Base-by-base conservation (phyloP, 2,888 invertebrate species). In the Agrotis segetum region DNA sequence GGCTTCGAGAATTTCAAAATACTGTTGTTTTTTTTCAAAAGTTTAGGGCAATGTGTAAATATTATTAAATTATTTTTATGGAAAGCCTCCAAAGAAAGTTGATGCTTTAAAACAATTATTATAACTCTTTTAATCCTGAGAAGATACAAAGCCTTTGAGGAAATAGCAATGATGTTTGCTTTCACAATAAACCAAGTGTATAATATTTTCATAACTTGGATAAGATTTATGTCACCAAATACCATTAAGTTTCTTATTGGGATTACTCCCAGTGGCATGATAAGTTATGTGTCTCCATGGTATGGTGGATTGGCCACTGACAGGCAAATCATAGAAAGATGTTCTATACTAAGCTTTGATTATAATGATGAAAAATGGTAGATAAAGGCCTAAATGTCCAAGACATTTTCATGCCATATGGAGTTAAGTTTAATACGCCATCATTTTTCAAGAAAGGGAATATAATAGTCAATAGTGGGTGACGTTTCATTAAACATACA, bases 161-260 rank as follows among this genome's bases (percentile, higher is more conserved):
- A 47, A 47, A 47, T 47, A 47, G 50, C 17, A 47, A 47, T 47
- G 47, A 47, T 47, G 47, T 47, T 47, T 47, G 47, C 47, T 47
- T 17, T 47, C 47, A 17, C 47, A 47, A 47, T 47, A 17, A 17
- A 47, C 6, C 17, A 47, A 13, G 47, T 47, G 47, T 17, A n/a
- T 47, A 47, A 47, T 47, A 47, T 47, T 47, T 47, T 47, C 47
- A 47, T 47, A 47, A 47, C 47, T 47, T 17, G 47, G 47, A 17
- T 47, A 13, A 47, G 47, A 47, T 47, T 47, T 47, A 47, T 47
- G 47, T 17, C 47, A 47, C 47, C 17, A 34, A 46, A 60, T 44
- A 60, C 59, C n/a, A 60, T 60, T n/a, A 60, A 60, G 44, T 60
- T 60, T 21, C 29, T 60, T n/a, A 21, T 60, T n/a, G 60, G 60